phyloP scores from a whole-genome alignment of 1,140 invertebrate genomes.

The Microplitis mediator region DNA sequence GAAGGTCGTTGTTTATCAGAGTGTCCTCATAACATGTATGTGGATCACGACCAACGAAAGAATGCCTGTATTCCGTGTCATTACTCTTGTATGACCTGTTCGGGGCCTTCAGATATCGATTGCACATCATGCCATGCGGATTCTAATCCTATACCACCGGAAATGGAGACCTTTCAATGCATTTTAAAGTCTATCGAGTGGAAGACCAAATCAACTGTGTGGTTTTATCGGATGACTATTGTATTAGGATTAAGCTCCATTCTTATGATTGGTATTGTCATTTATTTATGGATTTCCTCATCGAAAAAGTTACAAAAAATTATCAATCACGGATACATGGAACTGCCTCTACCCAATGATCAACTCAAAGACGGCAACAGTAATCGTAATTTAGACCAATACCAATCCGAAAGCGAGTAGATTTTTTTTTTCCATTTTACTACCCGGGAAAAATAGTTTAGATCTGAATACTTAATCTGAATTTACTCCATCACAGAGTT shows the following conservation, averaged over 20 bases:
- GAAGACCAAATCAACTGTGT: conserved; percentile 40
- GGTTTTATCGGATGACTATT: conserved; percentile 43
- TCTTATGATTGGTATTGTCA: conserved; percentile 6
- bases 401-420: too few relatives aligned
- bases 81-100: conserved; percentile 43
- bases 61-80: conserved; percentile 42
- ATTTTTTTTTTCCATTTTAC: too few relatives aligned
- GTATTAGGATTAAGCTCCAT: conserved; percentile 35
- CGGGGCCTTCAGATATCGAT: conserved; percentile 41
- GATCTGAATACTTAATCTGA: too few relatives aligned
- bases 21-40: conserved; percentile 41
- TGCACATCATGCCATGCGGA: conserved; percentile 44
- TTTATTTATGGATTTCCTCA: conserved; percentile 16
- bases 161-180: conserved; percentile 31
- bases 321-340: background rate
- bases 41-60: conserved; percentile 29
- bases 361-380: too few relatives aligned
- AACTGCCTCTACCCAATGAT: background rate
- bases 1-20: conserved; percentile 31
- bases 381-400: too few relatives aligned
- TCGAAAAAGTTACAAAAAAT: background rate
- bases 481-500: too few relatives aligned
- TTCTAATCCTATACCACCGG: conserved; percentile 22
- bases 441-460: too few relatives aligned
- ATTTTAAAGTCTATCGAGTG: conserved; percentile 37